Conservation (phyloP, 2,888 invertebrate genomes). For the Hecatera dysodea region DNA sequence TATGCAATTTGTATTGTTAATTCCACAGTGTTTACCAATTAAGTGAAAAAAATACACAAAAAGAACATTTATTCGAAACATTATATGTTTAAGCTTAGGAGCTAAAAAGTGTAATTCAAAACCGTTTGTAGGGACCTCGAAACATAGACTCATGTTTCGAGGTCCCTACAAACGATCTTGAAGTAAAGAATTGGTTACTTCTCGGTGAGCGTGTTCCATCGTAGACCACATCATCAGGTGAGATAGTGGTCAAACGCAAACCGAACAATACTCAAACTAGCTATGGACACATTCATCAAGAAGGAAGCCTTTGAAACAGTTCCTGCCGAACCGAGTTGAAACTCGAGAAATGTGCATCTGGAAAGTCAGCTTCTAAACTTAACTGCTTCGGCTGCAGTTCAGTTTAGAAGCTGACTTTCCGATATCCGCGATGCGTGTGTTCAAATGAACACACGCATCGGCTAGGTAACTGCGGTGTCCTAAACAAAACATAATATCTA, state of each 20-base stretch:
- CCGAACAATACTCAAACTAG: neutral
- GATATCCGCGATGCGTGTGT: no score
- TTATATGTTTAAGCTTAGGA: no score
- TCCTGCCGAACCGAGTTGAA: neutral
- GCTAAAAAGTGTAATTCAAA: no score
- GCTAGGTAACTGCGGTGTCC: neutral
- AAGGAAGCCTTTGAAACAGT: neutral
- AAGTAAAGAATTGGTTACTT: neutral
- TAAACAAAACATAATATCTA: neutral
- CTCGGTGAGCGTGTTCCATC: neutral
- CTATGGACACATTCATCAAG: neutral
- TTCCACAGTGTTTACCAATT: neutral
- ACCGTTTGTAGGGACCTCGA: no score
- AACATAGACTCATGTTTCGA: no score
- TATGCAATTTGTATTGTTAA: slow-evolving; percentile 1
- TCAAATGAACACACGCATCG: neutral
- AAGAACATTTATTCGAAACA: no score
- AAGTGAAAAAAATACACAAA: no score
- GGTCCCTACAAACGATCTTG: neutral
- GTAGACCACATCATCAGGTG: neutral
- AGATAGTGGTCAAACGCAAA: neutral
- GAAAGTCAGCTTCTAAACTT: no score
- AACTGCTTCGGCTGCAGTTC: no score
- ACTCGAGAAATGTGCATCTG: no score
- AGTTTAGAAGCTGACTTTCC: no score